Base-by-base conservation (phyloP, 2,797 vertebrate genomes). In the Centroberyx gerrardi region DNA sequence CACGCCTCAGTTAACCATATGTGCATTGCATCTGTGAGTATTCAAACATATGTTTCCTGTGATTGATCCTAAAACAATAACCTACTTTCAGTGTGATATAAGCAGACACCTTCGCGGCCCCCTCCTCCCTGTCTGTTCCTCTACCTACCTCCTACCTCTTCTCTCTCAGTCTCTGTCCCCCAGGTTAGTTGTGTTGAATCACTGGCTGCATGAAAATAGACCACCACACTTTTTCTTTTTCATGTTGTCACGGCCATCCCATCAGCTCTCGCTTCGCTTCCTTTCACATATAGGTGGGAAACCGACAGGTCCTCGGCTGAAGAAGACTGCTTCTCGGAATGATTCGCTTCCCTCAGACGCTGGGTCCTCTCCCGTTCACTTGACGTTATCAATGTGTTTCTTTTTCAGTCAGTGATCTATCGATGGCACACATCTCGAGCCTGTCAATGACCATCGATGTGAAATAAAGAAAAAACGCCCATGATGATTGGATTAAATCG, bases 151-250 rank as follows among this genome's bases (percentile, higher is more conserved):
- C 91, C 90, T 92, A 92, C 93, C 92, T 93, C 88, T 88, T 88
- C 84, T 90, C 87, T 82, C 82, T 90, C 90, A 76, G 82, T 88
- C 90, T 89, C 76, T 88, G 71, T 90, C 89, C 91, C 89, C 91
- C 90, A 87, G 90, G 90, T 92, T 90, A 88, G 88, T 85, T 88
- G 88, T 81, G 87, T 86, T 92, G 89, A 88, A 90, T 95, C 92
- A 93, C 88, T 89, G 93, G 84, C 84, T 88, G 85, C 83, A 88
- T 89, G 83, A 92, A 85, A 91, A 93, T 83, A 92, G 87, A 95
- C 78, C 85, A 78, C 84, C 84, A 79, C 88, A 94, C 94, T 95
- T 94, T 94, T 95, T 95, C 94, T 94, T 95, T 95, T 94, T 95
- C 94, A 95, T 95, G 90, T 94, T 95, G 93, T 93, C 88, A 93